A percentile compares a stretch with the other conserved stretches of the same genome.
Evolutionary conservation across 2,113 vertebrate genomes (phyloP).

Genomic region (Notarius lentiginosus): DNA sequence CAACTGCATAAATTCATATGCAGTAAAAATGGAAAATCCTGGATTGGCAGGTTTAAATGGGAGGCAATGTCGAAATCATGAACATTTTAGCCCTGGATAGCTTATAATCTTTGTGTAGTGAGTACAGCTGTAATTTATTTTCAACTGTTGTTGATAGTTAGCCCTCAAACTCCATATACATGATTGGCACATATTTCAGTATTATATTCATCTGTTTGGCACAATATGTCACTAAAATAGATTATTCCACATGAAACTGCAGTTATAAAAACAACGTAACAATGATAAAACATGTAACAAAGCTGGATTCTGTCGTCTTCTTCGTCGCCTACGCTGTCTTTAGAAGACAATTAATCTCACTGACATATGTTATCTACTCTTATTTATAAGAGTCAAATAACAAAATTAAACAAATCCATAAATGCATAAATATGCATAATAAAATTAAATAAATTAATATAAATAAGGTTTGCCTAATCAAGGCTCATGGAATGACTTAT

Average conservation of each 20-base stretch:
- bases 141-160: conserved; percentile 45
- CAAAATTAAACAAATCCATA: conserved; percentile 57
- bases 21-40: conserved; percentile 18
- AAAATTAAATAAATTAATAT: conserved; percentile 64
- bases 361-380: conserved; percentile 35
- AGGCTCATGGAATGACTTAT: conserved; percentile 45
- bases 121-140: conserved; percentile 51
- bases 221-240: conserved; percentile 46
- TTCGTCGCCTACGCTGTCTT: conserved; percentile 25
- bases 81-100: conserved; percentile 47
- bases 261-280: conserved; percentile 33
- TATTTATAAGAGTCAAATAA: conserved; percentile 42
- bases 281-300: conserved; percentile 28
- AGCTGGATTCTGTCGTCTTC: conserved; percentile 69
- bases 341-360: conserved; percentile 47
- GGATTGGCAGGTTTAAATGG: conserved; percentile 25
- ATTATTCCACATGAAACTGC: conserved; percentile 39
- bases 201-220: conserved; percentile 53
- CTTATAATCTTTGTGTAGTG: conserved; percentile 33
- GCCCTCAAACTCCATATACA: conserved; percentile 52
- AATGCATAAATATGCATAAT: conserved; percentile 65
- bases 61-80: conserved; percentile 20
- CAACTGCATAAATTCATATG: not conserved
- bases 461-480: conserved; percentile 58
- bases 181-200: conserved; percentile 46